A percentile compares a stretch with the other conserved stretches of the same genome.
Conservation (phyloP, 2,113 vertebrate species). For the Ageneiosus marmoratus region DNA sequence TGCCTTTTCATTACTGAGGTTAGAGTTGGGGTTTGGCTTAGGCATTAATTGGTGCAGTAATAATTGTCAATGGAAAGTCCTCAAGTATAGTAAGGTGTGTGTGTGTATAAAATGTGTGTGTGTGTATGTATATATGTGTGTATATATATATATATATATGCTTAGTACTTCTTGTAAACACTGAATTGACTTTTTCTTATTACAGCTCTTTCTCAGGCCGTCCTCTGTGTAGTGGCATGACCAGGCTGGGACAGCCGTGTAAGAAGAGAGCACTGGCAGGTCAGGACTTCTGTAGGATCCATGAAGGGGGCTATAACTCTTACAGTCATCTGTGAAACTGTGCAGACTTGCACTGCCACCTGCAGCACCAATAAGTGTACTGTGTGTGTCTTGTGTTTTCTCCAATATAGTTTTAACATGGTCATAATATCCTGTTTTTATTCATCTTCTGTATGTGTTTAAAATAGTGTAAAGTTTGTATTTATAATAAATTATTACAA, state of each 20-base stretch:
- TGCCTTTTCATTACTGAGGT: too few species aligned
- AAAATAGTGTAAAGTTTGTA: not conserved
- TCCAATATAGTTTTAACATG: not conserved
- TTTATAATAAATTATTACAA: slow-evolving; percentile 32
- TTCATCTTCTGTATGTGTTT: not conserved
- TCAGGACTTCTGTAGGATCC: slow-evolving; percentile 77
- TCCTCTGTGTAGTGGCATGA: slow-evolving; percentile 71
- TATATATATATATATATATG: not conserved
- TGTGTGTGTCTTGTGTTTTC: not conserved
- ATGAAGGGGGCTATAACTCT: slow-evolving; percentile 53
- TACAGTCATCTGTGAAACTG: slow-evolving; percentile 32
- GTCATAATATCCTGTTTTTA: not conserved
- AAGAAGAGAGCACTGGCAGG: slow-evolving; percentile 69
- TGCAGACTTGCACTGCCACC: not conserved
- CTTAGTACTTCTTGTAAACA: not conserved
- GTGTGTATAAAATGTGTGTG: too few species aligned
- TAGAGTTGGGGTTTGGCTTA: too few species aligned
- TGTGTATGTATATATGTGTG: too few species aligned
- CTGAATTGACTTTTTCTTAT: not conserved
- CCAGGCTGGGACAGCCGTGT: slow-evolving; percentile 72
- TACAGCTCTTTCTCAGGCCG: slow-evolving; percentile 65
- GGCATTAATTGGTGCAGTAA: too few species aligned
- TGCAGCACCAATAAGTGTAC: not conserved
- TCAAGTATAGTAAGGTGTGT: too few species aligned
- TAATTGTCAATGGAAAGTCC: too few species aligned